Base-by-base conservation (phyloP, 2,888 invertebrate genomes). In the Drosophila prostipennis region DNA sequence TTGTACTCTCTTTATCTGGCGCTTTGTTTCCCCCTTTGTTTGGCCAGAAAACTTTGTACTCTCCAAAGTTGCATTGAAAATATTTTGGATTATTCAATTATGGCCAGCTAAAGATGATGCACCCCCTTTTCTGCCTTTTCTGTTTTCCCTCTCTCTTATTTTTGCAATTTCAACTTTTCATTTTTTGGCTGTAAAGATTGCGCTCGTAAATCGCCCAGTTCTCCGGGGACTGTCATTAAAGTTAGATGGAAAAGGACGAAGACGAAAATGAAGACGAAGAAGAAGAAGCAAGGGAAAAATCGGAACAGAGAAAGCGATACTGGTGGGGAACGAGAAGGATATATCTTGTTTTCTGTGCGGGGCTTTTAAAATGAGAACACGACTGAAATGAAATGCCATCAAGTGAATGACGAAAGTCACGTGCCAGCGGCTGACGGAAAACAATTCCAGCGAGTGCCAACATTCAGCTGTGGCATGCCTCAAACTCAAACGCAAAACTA, bases 401-500 rank as follows among this genome's bases (percentile, higher is more conserved):
- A 68, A 68, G 49, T 58, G 71, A 73, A 48, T 51, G 54, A 49
- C 64, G 71, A 72, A 72, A 73, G 70, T 70, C 70, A 70, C 70
- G 70, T 70, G 70, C 65, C 65, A 54, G 49, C 42, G 39, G 63
- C 52, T 72, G 67, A 56, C 70, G 59, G 58, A 68, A 70, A 68
- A 68, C 67, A 70, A 68, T 68, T 70, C 71, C 67, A 57, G 71
- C 67, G 60, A 71, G 71, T 71, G 67, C 67, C 71, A 68, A 68
- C 71, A 68, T 68, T 68, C 61, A 63, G 64, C 59, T 68, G 67
- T 37, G 67, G 67, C 67, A 71, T 71, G 72, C 67, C 67, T 49
- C 49, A 49, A 59, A 56, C 39, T 56, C 29, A 56, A 6, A 56
- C 37, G n/a, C 37, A 32, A 39, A 39, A 16, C 42, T 70, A 68